Evolutionary conservation across 2,113 vertebrate genomes (phyloP), one percentile per base, ranked within the genome.

Genomic region (Rhinopomastus cyanomelas): DNA sequence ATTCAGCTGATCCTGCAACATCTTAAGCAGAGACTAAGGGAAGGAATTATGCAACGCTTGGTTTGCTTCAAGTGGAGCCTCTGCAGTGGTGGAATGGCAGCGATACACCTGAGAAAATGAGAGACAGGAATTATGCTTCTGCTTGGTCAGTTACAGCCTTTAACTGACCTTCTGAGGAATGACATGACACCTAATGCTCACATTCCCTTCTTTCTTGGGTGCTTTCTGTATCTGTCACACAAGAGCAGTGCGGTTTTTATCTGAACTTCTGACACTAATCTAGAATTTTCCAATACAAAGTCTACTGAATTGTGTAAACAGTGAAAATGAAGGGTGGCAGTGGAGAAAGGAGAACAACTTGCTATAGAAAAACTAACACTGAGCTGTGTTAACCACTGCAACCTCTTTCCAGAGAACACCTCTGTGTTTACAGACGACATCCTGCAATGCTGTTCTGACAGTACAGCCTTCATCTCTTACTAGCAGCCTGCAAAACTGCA

Each of bases 321-420:
- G 55, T 73, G 23, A 16, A 61, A 88, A 37, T 30, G 11, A 42
- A 4, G 23, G 23, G 30, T 3, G 5, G 29, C 17, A 26, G 20
- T 42, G 29, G 20, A 29, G 16, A 53, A n/a, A 34, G 22, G 10
- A 16, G 17, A 59, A 48, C n/a, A 66, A 51, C n/a, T 11, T 46
- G 14, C 22, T 74, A 26, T 16, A 6, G 12, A 79, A 68, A 56
- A 68, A 56, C 3, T 9, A 52, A 64, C 27, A 51, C 7, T 27
- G 15, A 11, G 21, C n/a, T 80, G 11, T 18, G 55, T 52, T 85
- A 81, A 89, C 64, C 62, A 19, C 59, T 74, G 51, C 34, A 39
- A 26, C 88, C 74, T 68, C 29, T 89, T 59, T 84, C 57, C 62
- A 79, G 75, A 92, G 85, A 90, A 57, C 73, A 85, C 61, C 76